Evolutionary conservation across 2,888 invertebrate genomes (phyloP).

Genomic region (Crematogaster levior): DNA sequence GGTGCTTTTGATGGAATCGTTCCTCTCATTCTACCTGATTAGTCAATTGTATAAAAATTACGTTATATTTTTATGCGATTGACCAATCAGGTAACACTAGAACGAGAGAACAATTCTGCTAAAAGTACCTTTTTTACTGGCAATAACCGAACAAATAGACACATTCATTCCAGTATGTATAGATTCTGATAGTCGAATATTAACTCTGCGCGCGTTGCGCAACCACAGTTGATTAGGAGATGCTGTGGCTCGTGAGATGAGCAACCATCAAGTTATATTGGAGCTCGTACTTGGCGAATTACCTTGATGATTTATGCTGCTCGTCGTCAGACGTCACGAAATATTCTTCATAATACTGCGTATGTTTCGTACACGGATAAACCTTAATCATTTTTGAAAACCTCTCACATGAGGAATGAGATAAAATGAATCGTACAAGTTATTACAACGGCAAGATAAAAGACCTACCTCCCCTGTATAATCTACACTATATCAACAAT

Average conservation of each 20-base stretch:
- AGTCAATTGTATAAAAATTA: no score
- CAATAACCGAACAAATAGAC: no score
- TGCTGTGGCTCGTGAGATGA: not conserved
- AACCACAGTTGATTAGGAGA: not conserved
- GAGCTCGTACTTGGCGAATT: not conserved
- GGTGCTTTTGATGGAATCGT: no score
- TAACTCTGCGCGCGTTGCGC: conserved; percentile 19
- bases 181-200: no score
- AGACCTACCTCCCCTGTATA: not conserved
- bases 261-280: not conserved
- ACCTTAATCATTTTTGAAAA: conserved; percentile 6
- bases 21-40: no score
- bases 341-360: not conserved
- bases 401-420: not conserved
- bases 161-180: no score
- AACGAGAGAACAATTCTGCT: no score
- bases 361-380: not conserved
- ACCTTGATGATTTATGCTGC: not conserved
- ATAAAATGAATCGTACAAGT: conserved; percentile 5
- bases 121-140: no score
- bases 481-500: not conserved
- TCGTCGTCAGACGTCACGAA: not conserved
- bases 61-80: no score
- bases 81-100: no score
- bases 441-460: not conserved